phyloP scores from a whole-genome alignment of 1,140 invertebrate genomes.

The Atta cephalotes region DNA sequence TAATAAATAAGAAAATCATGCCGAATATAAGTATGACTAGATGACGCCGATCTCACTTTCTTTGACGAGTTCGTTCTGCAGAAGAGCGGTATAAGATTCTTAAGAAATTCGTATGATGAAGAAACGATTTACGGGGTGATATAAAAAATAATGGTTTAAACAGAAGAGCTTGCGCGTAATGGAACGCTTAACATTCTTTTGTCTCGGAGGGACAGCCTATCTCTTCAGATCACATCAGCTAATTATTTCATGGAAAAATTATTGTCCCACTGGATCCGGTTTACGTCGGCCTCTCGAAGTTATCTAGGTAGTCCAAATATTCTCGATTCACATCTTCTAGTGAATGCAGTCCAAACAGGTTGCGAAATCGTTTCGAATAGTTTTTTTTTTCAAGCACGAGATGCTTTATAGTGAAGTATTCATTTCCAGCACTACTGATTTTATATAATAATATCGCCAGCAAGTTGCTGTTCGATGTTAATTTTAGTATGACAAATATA shows the following conservation, averaged over 20 bases:
- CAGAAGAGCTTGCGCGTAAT: constrained; percentile 65
- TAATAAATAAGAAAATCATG: constrained; percentile 28
- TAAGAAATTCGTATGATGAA: constrained; percentile 65
- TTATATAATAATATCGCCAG: constrained; percentile 54
- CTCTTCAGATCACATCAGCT: constrained; percentile 75
- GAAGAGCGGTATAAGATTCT: constrained; percentile 27
- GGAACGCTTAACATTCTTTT: constrained; percentile 76
- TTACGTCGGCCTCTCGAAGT: neutral
- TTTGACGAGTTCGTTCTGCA: neutral
- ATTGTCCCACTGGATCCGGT: constrained; percentile 64
- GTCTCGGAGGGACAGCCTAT: constrained; percentile 70
- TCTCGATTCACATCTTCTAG: constrained; percentile 8
- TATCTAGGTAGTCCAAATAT: constrained; percentile 60
- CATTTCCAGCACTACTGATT: constrained; percentile 57
- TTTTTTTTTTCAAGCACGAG: constrained; percentile 27
- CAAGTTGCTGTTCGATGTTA: constrained; percentile 30
- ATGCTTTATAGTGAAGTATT: constrained; percentile 64
- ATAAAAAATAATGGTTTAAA: constrained; percentile 74
- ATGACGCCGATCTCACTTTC: constrained; percentile 6
- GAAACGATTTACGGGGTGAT: constrained; percentile 63
- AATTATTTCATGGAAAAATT: constrained; percentile 72
- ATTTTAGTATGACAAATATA: constrained; percentile 34
- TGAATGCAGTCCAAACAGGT: constrained; percentile 49
- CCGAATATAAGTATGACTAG: constrained; percentile 2
- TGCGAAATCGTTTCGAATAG: constrained; percentile 57